Evolutionary conservation across 2,797 vertebrate genomes (phyloP).

Genomic region (Emydoidea blandingii): DNA sequence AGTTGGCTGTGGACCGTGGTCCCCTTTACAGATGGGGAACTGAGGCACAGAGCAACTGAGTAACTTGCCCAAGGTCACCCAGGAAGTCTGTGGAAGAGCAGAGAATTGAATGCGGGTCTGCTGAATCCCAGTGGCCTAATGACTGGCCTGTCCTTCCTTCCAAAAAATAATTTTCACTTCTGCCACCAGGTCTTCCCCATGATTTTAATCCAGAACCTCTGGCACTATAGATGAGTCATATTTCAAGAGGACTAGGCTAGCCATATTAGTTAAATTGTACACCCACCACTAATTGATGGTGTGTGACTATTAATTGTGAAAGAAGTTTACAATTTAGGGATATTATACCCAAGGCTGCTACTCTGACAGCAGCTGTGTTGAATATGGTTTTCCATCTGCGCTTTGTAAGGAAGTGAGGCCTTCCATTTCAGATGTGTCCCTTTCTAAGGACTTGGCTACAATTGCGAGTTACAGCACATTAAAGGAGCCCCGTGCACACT

Average conservation of each 20-base stretch:
- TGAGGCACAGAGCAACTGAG: not conserved
- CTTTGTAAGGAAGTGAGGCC: not conserved
- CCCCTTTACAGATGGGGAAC: not conserved
- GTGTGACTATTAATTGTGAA: not conserved
- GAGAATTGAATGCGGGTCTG: not conserved
- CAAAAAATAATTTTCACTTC: not conserved
- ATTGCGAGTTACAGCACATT: too few relatives aligned
- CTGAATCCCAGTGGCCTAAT: not conserved
- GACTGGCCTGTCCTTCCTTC: not conserved
- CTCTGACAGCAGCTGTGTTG: not conserved
- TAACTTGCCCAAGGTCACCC: not conserved
- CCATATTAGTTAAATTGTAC: not conserved
- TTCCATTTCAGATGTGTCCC: not conserved
- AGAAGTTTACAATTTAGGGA: not conserved
- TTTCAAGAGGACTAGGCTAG: not conserved
- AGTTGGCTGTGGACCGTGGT: slow-evolving; percentile 2
- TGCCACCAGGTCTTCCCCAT: not conserved
- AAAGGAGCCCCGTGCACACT: too few relatives aligned
- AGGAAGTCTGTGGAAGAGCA: fast-evolving
- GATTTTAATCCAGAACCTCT: not conserved
- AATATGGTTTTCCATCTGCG: not conserved
- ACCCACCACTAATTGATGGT: not conserved
- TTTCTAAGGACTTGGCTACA: not conserved
- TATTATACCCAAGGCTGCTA: not conserved
- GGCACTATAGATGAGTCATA: not conserved